Percentiles rank a stretch among this genome's conserved stretches.
These are phyloP conservation scores for Drosophila baimaii DNA, from an alignment of 1,140 invertebrate species.

Conservation along the genomic window DNA sequence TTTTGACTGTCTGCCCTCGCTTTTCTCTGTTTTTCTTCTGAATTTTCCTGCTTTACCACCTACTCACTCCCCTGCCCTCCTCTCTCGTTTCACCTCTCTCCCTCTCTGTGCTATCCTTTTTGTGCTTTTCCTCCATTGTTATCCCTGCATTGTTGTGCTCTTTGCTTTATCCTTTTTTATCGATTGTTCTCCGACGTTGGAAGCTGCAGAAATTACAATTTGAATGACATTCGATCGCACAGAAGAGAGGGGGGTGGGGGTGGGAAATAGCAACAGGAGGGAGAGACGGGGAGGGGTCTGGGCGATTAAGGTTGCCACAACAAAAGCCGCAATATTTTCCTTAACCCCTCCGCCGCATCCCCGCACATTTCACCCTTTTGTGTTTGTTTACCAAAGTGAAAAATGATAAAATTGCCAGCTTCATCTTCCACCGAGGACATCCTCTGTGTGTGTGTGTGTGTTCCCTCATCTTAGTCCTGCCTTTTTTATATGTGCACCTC, in stretches of 20 bases:
- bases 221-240: conserved; percentile 72
- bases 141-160: conserved; percentile 55
- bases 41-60: conserved; percentile 3
- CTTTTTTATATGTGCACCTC: neutral
- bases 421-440: conserved; percentile 55
- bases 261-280: neutral
- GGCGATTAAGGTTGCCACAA: conserved; percentile 67
- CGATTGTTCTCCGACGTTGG: conserved; percentile 53
- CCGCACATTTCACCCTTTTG: conserved; percentile 47
- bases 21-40: conserved; percentile 14
- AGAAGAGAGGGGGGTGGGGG: neutral
- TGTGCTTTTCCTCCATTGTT: conserved; percentile 50
- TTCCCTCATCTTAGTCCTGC: neutral
- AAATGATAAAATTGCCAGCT: conserved; percentile 74
- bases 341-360: conserved; percentile 1
- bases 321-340: conserved; percentile 62
- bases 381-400: conserved; percentile 78
- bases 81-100: neutral
- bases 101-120: neutral
- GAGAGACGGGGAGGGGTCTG: neutral
- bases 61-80: neutral
- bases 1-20: conserved; percentile 45
- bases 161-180: conserved; percentile 61
- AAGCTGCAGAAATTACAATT: conserved; percentile 59
- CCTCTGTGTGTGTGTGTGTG: conserved; percentile 36